Evolutionary conservation across 2,888 invertebrate genomes (phyloP).

Genomic region (Acrobasis suavella): DNA sequence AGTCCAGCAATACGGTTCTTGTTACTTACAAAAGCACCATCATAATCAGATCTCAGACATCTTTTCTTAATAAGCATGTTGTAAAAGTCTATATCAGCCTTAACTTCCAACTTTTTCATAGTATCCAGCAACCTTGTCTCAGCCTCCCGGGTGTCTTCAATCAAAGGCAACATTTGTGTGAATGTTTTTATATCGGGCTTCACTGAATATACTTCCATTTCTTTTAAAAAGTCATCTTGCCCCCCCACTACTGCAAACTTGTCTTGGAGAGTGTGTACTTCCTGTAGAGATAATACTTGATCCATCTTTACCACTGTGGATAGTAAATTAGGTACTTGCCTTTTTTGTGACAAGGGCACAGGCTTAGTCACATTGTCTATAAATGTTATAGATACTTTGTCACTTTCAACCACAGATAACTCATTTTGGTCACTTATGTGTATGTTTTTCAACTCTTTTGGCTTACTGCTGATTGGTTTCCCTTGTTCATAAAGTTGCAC

Average conservation of each 20-base stretch:
- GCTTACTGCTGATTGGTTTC: not conserved
- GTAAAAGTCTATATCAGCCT: constrained; percentile 91
- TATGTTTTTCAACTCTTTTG: not conserved
- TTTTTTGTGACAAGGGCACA: constrained; percentile 31
- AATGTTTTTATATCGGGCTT: constrained; percentile 90
- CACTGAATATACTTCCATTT: constrained; percentile 86
- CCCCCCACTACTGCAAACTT: constrained; percentile 92
- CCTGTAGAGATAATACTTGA: constrained; percentile 81
- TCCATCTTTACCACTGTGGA: constrained; percentile 83
- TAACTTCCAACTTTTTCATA: constrained; percentile 83
- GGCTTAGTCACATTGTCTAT: constrained; percentile 37
- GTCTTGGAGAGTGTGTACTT: constrained; percentile 83
- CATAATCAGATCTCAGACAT: constrained; percentile 86
- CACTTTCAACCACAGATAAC: constrained; percentile 28
- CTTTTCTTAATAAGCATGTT: constrained; percentile 93
- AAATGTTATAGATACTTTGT: constrained; percentile 40
- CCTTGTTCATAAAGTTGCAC: not conserved
- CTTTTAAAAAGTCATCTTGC: constrained; percentile 86
- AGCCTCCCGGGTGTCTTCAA: constrained; percentile 85
- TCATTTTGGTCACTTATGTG: constrained; percentile 22
- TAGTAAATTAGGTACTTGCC: constrained; percentile 85
- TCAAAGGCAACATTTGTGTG: constrained; percentile 87
- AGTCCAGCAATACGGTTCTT: not conserved
- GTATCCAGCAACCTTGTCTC: constrained; percentile 86
- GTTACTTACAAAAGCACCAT: constrained; percentile 86